Evolutionary conservation across 2,797 vertebrate species (phyloP).

Genomic region (Pseudomugil gertrudae): DNA sequence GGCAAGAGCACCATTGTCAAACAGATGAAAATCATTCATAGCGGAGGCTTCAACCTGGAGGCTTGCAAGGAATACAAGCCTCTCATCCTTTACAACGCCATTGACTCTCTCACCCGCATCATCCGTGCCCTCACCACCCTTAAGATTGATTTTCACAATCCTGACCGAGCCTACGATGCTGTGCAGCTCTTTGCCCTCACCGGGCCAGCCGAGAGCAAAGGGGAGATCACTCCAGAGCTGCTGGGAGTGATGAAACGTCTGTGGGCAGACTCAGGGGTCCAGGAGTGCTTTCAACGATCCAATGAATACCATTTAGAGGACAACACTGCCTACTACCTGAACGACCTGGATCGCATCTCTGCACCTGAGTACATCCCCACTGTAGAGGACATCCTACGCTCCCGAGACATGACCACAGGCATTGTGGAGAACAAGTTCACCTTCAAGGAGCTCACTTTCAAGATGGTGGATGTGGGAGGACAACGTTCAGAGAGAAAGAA

Average conservation of each 20-base stretch:
- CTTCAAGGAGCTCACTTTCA: conserved; percentile 99
- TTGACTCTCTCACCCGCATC: conserved; percentile 98
- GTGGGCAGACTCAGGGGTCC: conserved; percentile 95
- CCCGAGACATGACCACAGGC: conserved; percentile 99
- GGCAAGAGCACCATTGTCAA: conserved; percentile 99
- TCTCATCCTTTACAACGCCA: conserved; percentile 97
- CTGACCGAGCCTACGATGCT: conserved; percentile 94
- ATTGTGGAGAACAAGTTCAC: conserved; percentile 99
- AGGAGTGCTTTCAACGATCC: conserved; percentile 96
- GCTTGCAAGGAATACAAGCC: conserved; percentile 99
- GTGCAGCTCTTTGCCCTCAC: conserved; percentile 98
- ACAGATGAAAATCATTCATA: conserved; percentile 99
- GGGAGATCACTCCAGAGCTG: conserved; percentile 95
- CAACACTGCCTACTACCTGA: conserved; percentile 99
- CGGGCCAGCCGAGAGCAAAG: conserved; percentile 97
- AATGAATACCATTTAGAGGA: conserved; percentile 99
- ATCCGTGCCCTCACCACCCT: conserved; percentile 95
- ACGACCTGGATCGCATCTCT: conserved; percentile 96
- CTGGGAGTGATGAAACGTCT: conserved; percentile 96
- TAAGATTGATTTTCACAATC: conserved; percentile 97
- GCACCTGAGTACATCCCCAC: conserved; percentile 95
- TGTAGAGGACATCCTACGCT: conserved; percentile 97
- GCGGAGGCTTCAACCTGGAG: conserved; percentile 97
- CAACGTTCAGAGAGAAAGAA: conserved; percentile 98
- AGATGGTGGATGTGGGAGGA: conserved; percentile 99